Evolutionary conservation across 2,113 vertebrate genomes (phyloP).

Genomic region (Paralichthys olivaceus): DNA sequence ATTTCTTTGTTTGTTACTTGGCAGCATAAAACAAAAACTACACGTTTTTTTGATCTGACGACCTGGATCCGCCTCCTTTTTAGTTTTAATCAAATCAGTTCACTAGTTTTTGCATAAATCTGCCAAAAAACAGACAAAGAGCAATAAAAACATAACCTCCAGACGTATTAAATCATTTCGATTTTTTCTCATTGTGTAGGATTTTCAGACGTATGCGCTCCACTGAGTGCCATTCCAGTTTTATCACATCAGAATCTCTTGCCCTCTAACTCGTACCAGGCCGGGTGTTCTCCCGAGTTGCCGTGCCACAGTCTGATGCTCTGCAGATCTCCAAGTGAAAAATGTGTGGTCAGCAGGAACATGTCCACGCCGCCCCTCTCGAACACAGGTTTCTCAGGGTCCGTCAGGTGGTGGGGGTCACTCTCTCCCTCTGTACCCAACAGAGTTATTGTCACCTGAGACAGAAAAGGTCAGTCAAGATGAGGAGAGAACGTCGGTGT

Average conservation of each 20-base stretch:
- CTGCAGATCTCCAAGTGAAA: constrained; percentile 91
- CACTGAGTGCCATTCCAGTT: not conserved
- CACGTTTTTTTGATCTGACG: no score
- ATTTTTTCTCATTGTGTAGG: no score
- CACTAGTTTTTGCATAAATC: no score
- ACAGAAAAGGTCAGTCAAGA: constrained; percentile 1
- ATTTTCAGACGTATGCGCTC: no score
- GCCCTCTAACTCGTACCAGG: constrained; percentile 77
- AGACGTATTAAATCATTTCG: no score
- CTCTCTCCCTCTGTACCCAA: constrained; percentile 90
- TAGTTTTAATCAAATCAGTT: no score
- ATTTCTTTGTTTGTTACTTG: no score
- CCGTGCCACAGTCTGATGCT: constrained; percentile 94
- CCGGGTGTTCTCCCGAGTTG: constrained; percentile 89
- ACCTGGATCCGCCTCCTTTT: no score
- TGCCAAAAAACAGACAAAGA: no score
- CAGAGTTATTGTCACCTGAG: constrained; percentile 90
- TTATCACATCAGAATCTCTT: not conserved
- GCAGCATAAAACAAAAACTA: no score
- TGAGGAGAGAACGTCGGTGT: not conserved
- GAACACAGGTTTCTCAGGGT: constrained; percentile 85
- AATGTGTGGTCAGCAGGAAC: constrained; percentile 92
- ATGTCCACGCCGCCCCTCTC: constrained; percentile 91
- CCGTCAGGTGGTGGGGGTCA: constrained; percentile 91
- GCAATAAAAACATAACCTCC: no score